These are phyloP conservation scores for Cotesia typhae DNA, from an alignment of 1,140 invertebrate species.

Conservation along the genomic window DNA sequence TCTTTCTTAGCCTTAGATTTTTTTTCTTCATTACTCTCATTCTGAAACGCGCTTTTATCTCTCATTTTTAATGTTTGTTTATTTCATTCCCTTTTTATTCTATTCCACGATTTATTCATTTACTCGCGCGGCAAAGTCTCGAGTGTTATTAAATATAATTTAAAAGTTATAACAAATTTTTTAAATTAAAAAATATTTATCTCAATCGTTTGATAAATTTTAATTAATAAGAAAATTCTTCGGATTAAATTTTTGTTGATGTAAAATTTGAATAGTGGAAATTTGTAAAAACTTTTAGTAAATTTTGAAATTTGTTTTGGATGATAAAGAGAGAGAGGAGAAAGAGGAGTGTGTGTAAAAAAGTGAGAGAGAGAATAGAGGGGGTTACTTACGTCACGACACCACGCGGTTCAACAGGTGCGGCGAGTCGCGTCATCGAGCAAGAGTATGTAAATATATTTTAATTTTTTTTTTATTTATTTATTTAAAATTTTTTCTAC, in stretches of 20 bases:
- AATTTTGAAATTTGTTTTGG: constrained; percentile 27
- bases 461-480: constrained; percentile 20
- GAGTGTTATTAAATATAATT: too few species aligned
- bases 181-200: too few species aligned
- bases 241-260: too few species aligned
- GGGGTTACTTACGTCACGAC: constrained; percentile 28
- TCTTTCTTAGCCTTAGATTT: neutral
- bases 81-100: neutral
- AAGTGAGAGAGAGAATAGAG: neutral
- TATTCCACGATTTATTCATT: neutral
- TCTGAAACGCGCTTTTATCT: neutral
- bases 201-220: too few species aligned
- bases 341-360: neutral
- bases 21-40: constrained; percentile 1
- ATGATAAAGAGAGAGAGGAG: neutral
- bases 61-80: constrained; percentile 2
- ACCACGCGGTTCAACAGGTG: constrained; percentile 41
- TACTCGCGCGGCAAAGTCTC: too few species aligned
- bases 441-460: constrained; percentile 41
- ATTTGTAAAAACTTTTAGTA: neutral
- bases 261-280: neutral
- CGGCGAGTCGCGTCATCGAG: constrained; percentile 36
- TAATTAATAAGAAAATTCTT: too few species aligned
- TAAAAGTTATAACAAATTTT: too few species aligned
- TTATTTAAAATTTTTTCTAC: neutral